Evolutionary conservation across 2,888 invertebrate genomes (phyloP), one percentile per base, ranked within the genome.

Genomic region (Tetragonisca angustula): DNA sequence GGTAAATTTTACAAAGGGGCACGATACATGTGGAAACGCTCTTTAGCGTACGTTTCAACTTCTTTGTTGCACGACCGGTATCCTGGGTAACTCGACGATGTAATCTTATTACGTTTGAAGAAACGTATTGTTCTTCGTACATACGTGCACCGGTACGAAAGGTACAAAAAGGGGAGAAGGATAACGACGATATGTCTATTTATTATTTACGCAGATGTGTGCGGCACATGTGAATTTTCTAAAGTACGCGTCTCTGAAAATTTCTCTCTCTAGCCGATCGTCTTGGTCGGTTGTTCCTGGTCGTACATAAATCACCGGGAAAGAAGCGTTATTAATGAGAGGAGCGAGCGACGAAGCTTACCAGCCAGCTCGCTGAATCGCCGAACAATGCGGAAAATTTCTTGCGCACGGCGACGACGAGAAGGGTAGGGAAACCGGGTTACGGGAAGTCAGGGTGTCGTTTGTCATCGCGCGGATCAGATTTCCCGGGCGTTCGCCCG

Each of bases 381-480:
- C 13, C 65, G 65, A 67, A 74, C 74, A 77, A 81, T 74, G 78
- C 65, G 70, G 71, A 78, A 77, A 83, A 88, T 83, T 86, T 88
- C 73, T 88, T 83, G 52, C 43, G 43, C 49, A 4, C 19, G 19
- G 13, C 43, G 59, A 50, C 11, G 43, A 43, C 43, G 11, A 9
- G 43, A 43, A 6, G 68, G 24, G 17, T 19, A 21, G 56, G 86
- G 43, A 78, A 79, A 77, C 50, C 64, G 50, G 70, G 72, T 64
- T 54, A 78, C 76, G 65, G 73, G 79, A 81, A 81, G 59, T 76
- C 76, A 21, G 49, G 27, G 65, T 74, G 72, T 84, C 87, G 84
- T 88, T 87, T 81, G 89, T 88, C 88, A 89, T 89, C 80, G 67
- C 87, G 19, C 80, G 65, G 89, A 84, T 88, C 88, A 84, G 89